Evolutionary conservation across 2,113 vertebrate genomes (phyloP), one percentile per base, ranked within the genome.

Genomic region (Zonotrichia leucophrys): DNA sequence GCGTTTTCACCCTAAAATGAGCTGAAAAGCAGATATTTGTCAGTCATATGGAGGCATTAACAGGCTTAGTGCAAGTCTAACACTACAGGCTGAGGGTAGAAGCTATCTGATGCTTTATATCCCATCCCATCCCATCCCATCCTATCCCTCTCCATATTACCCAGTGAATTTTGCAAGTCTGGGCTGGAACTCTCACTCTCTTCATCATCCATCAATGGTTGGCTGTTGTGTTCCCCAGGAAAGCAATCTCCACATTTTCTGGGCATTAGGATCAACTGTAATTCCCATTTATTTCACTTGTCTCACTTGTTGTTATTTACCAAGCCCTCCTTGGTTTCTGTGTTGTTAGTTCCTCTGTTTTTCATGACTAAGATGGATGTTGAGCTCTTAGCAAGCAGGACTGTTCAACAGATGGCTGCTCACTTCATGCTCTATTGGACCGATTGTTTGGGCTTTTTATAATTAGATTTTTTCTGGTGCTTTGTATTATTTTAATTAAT

Each of bases 401-500:
- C 80, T 83, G 79, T 49, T 90, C 94, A 93, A 96, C 95, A 96
- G 94, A 96, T 95, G 94, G 95, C 56, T 90, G 75, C 79, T 95
- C 68, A 53, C 87, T 94, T 97, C 95, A 86, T 77, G 90, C 92
- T 95, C 92, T 90, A 81, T 81, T 93, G 92, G 92, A 85, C 84
- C 87, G 87, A 96, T 91, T 92, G 74, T 86, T 91, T 92, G 78
- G 80, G 92, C 90, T 95, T 92, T 84, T 94, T 50, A 60, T 88
- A 96, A 96, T 96, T 90, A 75, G 86, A 92, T 88, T 91, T 95
- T 90, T 96, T 87, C 88, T 95, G 80, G 75, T 87, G 83, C 89
- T 96, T 95, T 92, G 83, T 95, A 92, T 93, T 95, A 94, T 96
- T 96, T 95, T 97, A 97, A 97, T 96, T 85, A 97, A 76, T 80